A percentile compares a stretch with the other conserved stretches of the same genome.
Evolutionary conservation across 2,888 invertebrate genomes (phyloP).

Genomic region (Dynastes hyllus): DNA sequence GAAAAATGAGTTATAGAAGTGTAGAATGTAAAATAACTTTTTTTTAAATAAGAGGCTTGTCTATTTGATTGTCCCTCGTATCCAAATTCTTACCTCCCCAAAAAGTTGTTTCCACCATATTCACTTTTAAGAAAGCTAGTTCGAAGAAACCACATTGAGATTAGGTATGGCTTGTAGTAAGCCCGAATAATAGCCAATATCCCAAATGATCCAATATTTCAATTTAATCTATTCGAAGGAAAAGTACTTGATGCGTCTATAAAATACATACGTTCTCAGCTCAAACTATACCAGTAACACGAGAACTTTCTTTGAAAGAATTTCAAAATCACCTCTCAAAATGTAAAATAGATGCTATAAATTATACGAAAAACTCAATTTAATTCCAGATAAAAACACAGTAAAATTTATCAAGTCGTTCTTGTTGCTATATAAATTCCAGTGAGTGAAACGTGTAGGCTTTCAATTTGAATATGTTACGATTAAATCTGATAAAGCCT

Average conservation of each 20-base stretch:
- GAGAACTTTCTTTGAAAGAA: slow-evolving; percentile 13
- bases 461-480: slow-evolving; percentile 31
- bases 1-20: no score
- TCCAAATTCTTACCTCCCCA: no score
- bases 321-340: slow-evolving; percentile 13
- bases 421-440: slow-evolving; percentile 18
- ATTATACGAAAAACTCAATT: slow-evolving; percentile 31
- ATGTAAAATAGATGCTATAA: slow-evolving; percentile 21
- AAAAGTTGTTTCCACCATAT: no score
- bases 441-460: slow-evolving; percentile 20
- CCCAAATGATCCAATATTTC: neutral
- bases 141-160: no score
- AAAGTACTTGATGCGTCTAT: neutral
- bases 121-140: no score
- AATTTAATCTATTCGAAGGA: slow-evolving; percentile 1
- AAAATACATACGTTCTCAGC: neutral
- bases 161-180: neutral
- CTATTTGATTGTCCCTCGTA: no score
- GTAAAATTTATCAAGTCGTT: slow-evolving; percentile 27
- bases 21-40: no score
- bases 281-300: neutral
- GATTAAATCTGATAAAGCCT: slow-evolving; percentile 27
- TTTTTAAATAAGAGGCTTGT: no score
- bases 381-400: slow-evolving; percentile 29
- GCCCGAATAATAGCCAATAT: neutral